A percentile compares a stretch with the other conserved stretches of the same genome.
These are phyloP conservation scores for Megalops cyprinoides DNA, from an alignment of 2,797 vertebrate species.

Conservation along the genomic window DNA sequence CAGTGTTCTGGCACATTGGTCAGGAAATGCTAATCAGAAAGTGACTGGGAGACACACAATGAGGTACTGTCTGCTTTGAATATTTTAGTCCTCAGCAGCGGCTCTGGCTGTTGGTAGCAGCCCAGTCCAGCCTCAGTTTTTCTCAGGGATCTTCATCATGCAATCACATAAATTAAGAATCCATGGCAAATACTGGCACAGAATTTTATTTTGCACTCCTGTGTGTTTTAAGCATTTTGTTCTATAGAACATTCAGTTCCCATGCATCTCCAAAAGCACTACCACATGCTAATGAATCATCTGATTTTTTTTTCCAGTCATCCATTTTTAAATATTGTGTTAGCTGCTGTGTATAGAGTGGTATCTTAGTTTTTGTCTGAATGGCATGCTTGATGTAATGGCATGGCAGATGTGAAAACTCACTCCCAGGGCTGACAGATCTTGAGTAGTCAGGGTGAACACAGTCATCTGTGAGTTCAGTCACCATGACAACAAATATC, in stretches of 20 bases:
- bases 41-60: neutral
- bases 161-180: slow-evolving; percentile 12
- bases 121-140: neutral
- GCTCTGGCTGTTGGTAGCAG: neutral
- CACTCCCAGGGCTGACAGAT: slow-evolving; percentile 45
- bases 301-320: neutral
- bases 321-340: slow-evolving; percentile 2
- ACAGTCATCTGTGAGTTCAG: slow-evolving; percentile 50
- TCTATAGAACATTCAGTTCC: too few relatives aligned
- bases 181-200: slow-evolving; percentile 16
- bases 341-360: neutral
- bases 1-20: neutral
- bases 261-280: slow-evolving; percentile 1
- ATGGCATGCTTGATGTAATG: slow-evolving; percentile 35
- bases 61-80: neutral
- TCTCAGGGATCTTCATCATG: neutral
- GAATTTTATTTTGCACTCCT: slow-evolving; percentile 8
- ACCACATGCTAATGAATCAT: neutral
- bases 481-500: slow-evolving; percentile 59
- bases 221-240: neutral
- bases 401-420: slow-evolving; percentile 40
- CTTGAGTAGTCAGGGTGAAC: slow-evolving; percentile 43
- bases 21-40: neutral
- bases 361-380: slow-evolving; percentile 29
- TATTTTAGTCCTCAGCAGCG: neutral